Percentiles rank a stretch among this genome's conserved stretches.
These are phyloP conservation scores for Holacanthus passer DNA, from an alignment of 2,113 vertebrate species.

Conservation along the genomic window DNA sequence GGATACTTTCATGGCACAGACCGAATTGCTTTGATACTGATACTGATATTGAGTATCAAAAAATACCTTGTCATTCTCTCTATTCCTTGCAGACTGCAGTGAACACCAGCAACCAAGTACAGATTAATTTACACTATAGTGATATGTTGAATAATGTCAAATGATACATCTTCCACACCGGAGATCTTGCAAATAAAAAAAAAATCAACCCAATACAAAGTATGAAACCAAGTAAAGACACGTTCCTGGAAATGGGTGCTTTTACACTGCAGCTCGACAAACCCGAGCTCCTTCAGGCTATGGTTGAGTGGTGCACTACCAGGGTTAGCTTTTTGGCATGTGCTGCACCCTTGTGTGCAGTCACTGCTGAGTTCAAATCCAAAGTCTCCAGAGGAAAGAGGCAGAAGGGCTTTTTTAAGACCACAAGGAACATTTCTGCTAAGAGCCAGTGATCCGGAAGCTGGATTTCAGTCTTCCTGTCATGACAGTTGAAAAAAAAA, in stretches of 20 bases:
- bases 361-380: constrained; percentile 23
- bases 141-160: constrained; percentile 37
- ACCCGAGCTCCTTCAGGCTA: constrained; percentile 1
- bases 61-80: too few species aligned
- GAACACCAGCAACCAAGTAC: constrained; percentile 14
- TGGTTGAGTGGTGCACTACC: constrained; percentile 6
- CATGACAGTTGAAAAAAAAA: constrained; percentile 1
- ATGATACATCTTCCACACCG: constrained; percentile 14
- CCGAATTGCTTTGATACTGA: too few species aligned
- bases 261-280: constrained; percentile 8
- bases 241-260: constrained; percentile 1
- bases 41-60: too few species aligned
- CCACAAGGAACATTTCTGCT: constrained; percentile 13
- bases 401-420: constrained; percentile 25
- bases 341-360: constrained; percentile 27
- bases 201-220: constrained; percentile 10
- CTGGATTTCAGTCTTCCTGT: constrained; percentile 5
- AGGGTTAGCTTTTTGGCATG: constrained; percentile 4
- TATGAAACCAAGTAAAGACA: background rate
- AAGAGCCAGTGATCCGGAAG: constrained; percentile 21
- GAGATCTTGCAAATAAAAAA: background rate
- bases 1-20: too few species aligned
- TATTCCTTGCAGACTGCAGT: constrained; percentile 1
- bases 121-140: constrained; percentile 26
- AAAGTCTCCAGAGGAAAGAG: constrained; percentile 18